Conservation (phyloP, 1,140 invertebrate genomes). For the Bombus turneri region DNA sequence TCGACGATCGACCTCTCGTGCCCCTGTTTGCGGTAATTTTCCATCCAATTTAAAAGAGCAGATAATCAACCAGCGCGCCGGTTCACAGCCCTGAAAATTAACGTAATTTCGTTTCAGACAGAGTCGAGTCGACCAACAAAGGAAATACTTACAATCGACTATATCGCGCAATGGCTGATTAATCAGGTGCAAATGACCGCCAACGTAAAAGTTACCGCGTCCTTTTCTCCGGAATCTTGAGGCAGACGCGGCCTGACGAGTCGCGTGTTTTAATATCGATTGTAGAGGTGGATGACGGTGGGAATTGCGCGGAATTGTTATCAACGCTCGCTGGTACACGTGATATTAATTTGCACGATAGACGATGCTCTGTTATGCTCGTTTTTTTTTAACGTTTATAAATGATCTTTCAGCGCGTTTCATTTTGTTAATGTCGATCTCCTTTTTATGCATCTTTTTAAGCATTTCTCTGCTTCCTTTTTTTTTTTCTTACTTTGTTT, state of each 20-base stretch:
- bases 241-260: background rate
- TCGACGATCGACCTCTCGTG: background rate
- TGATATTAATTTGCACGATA: background rate
- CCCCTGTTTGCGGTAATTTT: background rate
- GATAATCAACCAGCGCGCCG: background rate
- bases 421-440: background rate
- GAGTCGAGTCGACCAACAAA: background rate
- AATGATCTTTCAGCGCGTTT: background rate
- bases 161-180: background rate
- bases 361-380: background rate
- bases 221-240: background rate
- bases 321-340: background rate
- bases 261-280: constrained; percentile 15
- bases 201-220: background rate
- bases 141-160: background rate
- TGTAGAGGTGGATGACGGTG: background rate
- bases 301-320: constrained; percentile 1
- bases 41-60: background rate
- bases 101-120: background rate
- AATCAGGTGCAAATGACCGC: background rate
- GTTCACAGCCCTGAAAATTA: background rate
- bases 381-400: background rate
- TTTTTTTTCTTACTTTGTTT: background rate
- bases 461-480: background rate
- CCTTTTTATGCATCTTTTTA: background rate